Evolutionary conservation across 1,140 invertebrate species (phyloP), one percentile per base, ranked within the genome.

Genomic region (Papilio dardanus): DNA sequence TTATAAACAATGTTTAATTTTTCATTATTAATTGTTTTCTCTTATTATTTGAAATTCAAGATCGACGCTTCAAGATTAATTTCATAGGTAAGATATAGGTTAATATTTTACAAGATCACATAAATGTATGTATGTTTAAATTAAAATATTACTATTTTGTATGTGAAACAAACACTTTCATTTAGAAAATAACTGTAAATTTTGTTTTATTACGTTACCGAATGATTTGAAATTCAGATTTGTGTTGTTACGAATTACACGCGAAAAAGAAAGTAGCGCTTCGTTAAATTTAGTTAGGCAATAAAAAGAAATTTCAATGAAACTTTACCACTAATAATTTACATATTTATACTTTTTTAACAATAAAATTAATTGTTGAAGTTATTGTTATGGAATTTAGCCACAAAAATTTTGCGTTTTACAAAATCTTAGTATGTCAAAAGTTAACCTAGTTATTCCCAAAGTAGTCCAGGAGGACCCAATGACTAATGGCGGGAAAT

Each of bases 191-290:
- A 62, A 62, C 54, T 62, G 54, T 54, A 54, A 7, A 54, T 28
- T 62, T 62, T 62, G 10, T 62, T 62, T 62, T 62, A 62, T 62
- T 14, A 14, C 54, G 30, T 62, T 62, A 62, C 54, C 21, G 54
- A 58, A 58, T 28, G 54, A 62, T 62, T 62, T 62, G 16, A 62
- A 62, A 62, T 62, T 62, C 54, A 62, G 54, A 62, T 62, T 62
- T 62, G 30, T 28, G 54, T 62, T 28, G 12, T 30, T 62, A 62
- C 24, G 54, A 62, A 62, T 62, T 62, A 28, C 24, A 62, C 21
- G 54, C 8, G 54, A 62, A 62, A 62, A 62, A 62, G 54, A 62
- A 62, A 62, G 54, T 62, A 62, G 54, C 54, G 24, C 54, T 28
- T 62, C 54, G 54, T 62, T 62, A 28, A 62, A 62, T 62, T 62